Evolutionary conservation across 2,888 invertebrate genomes (phyloP).

Genomic region (Pseudolycoriella hygida): DNA sequence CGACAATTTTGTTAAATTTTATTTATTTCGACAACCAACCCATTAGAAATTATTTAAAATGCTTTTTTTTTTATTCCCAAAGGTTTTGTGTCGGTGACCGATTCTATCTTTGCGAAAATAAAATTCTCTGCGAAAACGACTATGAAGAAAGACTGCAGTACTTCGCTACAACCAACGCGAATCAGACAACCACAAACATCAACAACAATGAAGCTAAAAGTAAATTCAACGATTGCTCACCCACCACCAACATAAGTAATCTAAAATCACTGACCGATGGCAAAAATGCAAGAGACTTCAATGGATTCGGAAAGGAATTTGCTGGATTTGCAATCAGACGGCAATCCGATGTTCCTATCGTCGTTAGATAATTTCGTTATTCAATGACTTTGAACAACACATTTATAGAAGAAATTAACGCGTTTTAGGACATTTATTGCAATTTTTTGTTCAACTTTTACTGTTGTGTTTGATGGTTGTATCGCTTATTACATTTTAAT

Average conservation of each 20-base stretch:
- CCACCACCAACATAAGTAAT: neutral
- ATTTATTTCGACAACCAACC: too few relatives aligned
- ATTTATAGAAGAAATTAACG: neutral
- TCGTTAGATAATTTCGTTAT: neutral
- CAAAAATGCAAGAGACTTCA: neutral
- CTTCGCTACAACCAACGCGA: neutral
- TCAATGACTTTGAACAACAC: neutral
- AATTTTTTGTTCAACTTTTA: neutral
- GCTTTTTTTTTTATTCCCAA: too few relatives aligned
- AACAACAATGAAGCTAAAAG: neutral
- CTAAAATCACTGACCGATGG: neutral
- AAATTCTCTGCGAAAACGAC: constrained; percentile 94
- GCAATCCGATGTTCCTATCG: neutral
- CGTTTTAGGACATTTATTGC: neutral
- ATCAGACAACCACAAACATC: neutral
- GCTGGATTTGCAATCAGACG: neutral
- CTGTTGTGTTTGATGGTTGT: neutral
- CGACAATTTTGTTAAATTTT: too few relatives aligned
- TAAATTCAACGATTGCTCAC: too few relatives aligned
- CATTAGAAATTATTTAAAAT: too few relatives aligned
- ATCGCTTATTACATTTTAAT: neutral
- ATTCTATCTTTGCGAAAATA: constrained; percentile 93
- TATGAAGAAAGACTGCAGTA: constrained; percentile 35
- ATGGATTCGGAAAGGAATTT: neutral
- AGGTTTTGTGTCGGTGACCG: constrained; percentile 97